Percentiles rank a stretch among this genome's conserved stretches.
These are phyloP conservation scores for Whitmania pigra DNA, from an alignment of 1,140 invertebrate species.

Conservation along the genomic window DNA sequence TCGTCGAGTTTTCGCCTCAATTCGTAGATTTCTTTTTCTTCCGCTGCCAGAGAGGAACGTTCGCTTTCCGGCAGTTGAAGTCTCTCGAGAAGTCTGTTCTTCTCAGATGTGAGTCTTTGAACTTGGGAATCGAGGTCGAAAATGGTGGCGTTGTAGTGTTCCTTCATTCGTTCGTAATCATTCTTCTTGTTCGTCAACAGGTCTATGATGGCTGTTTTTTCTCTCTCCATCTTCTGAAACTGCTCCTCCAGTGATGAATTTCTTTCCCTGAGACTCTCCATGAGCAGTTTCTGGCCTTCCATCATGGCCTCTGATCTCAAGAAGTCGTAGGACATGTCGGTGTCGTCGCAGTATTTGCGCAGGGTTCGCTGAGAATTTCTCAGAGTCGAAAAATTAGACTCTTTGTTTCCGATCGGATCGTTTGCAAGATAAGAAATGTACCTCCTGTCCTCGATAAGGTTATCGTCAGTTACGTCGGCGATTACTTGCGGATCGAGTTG, in stretches of 20 bases:
- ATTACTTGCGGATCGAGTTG: no score
- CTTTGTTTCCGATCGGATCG: no score
- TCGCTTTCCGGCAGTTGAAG: constrained; percentile 27
- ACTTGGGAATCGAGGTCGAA: constrained; percentile 21
- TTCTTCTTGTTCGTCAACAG: constrained; percentile 21
- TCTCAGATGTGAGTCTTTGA: constrained; percentile 17
- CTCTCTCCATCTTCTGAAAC: constrained; percentile 21
- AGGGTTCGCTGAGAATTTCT: no score
- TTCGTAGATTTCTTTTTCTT: constrained; percentile 24
- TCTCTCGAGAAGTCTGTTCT: constrained; percentile 27
- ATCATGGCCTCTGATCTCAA: constrained; percentile 22
- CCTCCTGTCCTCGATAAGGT: no score
- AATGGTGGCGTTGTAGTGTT: constrained; percentile 60
- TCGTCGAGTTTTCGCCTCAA: constrained; percentile 20
- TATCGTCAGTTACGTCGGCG: no score
- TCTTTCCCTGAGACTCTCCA: constrained; percentile 24
- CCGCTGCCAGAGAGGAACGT: constrained; percentile 16
- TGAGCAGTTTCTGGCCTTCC: constrained; percentile 22
- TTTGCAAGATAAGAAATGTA: no score
- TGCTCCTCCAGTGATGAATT: constrained; percentile 15
- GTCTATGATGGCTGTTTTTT: constrained; percentile 20
- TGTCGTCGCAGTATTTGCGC: neutral
- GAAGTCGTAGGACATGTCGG: constrained; percentile 10
- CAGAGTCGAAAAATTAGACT: no score
- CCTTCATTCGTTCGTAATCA: constrained; percentile 44